Base-by-base conservation (phyloP, 1,140 invertebrate species). In the Hycleus cichorii region DNA sequence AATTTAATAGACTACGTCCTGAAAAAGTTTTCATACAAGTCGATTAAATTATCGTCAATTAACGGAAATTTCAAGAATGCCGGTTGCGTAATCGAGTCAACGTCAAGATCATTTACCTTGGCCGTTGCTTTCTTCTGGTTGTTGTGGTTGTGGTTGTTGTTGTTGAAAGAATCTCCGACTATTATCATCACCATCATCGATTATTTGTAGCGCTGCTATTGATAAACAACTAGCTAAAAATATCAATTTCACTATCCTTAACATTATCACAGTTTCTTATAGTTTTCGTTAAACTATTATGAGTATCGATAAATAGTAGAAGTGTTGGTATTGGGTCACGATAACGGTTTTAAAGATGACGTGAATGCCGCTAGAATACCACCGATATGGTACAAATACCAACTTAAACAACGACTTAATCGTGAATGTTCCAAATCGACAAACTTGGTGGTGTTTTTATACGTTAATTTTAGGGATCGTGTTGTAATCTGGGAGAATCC, bases 1-100 rank as follows among this genome's bases (percentile, higher is more conserved):
- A 87, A 68, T 89, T 85, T 18, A 90, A 73, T 1, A 87, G 73
- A 64, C 84, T 79, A 60, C 83, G 80, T 4, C 84, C 83, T 69
- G 82, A 77, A 65, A 18, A 39, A 50, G 47, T 42, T 5, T 10
- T 8, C 4, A 42, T 8, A 42, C 9, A 42, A 42, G 3, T 42
- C 4, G 40, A 42, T n/a, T 4, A 42, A 42, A 5, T 42, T 10
- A 4, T 42, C 9, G 3, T 7, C 5, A 11, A 11, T 3, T 8
- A n/a, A 10, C 9, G 40, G 8, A n/a, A 46, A 54, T 26, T 26
- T 32, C 8, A 56, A 46, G 24, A 48, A 25, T 39, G 27, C 3
- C 32, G 4, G 7, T 32, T 32, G 32, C 32, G 32, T 32, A 32
- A 10, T 9, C 3, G 40, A 1, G 10, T 42, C 10, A n/a, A 42